These are phyloP conservation scores for Scomber scombrus DNA, from an alignment of 2,113 vertebrate species.

Conservation along the genomic window DNA sequence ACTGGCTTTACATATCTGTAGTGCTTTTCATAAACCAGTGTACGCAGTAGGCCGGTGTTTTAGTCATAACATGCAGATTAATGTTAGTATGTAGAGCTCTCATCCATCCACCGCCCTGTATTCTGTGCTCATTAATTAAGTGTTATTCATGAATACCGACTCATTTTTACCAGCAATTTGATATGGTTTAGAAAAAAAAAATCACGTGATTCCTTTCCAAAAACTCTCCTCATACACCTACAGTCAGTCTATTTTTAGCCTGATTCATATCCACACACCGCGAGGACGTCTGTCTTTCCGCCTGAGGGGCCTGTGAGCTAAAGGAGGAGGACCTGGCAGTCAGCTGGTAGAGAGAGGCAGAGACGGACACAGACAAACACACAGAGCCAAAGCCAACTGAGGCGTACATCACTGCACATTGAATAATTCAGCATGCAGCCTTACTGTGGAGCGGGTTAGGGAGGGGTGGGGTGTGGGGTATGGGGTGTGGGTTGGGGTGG, in stretches of 20 bases:
- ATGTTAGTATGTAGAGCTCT: not conserved
- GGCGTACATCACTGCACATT: conserved; percentile 48
- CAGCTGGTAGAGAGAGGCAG: conserved; percentile 51
- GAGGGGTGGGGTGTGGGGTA: conserved; percentile 8
- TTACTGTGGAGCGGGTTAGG: conserved; percentile 26
- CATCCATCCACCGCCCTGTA: conserved; percentile 8
- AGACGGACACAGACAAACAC: conserved; percentile 33
- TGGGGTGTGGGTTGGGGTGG: too few relatives aligned
- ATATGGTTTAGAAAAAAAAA: not conserved
- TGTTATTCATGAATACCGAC: not conserved
- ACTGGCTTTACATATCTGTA: not conserved
- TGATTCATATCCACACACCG: conserved; percentile 43
- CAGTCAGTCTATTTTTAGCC: conserved; percentile 70
- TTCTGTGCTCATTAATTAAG: not conserved
- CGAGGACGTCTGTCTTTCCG: conserved; percentile 41
- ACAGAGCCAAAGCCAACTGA: conserved; percentile 56
- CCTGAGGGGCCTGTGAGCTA: conserved; percentile 29
- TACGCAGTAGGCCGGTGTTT: not conserved
- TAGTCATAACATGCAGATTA: conserved; percentile 22
- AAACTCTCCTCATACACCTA: conserved; percentile 31
- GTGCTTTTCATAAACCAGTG: conserved; percentile 1
- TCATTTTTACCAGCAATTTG: not conserved
- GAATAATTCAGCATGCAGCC: conserved; percentile 76
- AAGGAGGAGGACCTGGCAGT: conserved; percentile 47
- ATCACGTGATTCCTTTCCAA: conserved; percentile 27